Base-by-base conservation (phyloP, 2,888 invertebrate genomes). In the Drosophila greeni region DNA sequence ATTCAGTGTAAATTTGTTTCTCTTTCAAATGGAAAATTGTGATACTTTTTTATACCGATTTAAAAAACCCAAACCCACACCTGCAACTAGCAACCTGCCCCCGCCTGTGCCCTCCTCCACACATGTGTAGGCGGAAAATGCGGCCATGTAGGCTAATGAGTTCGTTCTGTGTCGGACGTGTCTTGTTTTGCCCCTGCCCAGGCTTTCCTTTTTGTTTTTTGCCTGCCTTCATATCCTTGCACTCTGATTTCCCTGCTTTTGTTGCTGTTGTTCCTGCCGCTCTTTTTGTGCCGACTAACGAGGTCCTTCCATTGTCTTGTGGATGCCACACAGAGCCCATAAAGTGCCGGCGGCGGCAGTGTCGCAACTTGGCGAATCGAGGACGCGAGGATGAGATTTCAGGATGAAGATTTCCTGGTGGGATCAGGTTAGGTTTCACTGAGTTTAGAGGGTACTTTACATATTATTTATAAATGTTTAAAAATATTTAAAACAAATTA, bases 81-180 rank as follows among this genome's bases (percentile, higher is more conserved):
- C 16, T 1, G 3, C 2, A 18, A 12, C 54, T 47, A 49, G 1
- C 12, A 5, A 9, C 36, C 37, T n/a, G 3, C 2, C 20, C 53
- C 9, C 2, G 26, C 6, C 16, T 12, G 36, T 56, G 36, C 16
- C 2, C 8, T 29, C 8, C 20, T 29, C 26, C 48, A 66, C 69
- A 66, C 67, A 66, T 79, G 62, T 80, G 83, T 82, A 80, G 83
- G 73, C 78, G 75, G 83, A 77, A 82, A 82, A 75, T 82, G 78
- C 73, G 81, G 68, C 83, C 76, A 79, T 79, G 78, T 79, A 82
- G 78, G 78, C 78, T 79, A 79, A 79, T 79, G 78, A 79, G 83
- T 77, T 82, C 78, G 65, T 69, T 75, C 69, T 36, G 59, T 74
- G 76, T 76, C 68, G 72, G 66, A 61, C 66, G 60, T 68, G 60